These are phyloP conservation scores for Drosophila guanche DNA, from an alignment of 1,140 invertebrate genomes.

Conservation along the genomic window DNA sequence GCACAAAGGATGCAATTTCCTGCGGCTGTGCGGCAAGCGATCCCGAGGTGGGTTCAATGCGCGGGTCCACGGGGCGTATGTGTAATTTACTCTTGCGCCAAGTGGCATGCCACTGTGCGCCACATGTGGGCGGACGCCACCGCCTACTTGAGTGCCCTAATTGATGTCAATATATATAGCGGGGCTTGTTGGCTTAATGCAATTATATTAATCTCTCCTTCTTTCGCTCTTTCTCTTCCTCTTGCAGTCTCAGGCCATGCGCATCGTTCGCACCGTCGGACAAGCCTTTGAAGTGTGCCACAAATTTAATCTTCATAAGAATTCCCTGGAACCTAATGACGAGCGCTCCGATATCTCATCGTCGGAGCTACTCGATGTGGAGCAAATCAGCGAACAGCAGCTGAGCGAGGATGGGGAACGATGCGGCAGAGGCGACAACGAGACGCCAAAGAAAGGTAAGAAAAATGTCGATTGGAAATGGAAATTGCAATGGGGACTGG, in stretches of 20 bases:
- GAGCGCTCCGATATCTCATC: conserved; percentile 86
- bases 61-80: conserved; percentile 49
- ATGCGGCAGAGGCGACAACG: conserved; percentile 66
- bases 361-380: conserved; percentile 84
- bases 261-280: conserved; percentile 98
- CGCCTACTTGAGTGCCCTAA: conserved; percentile 41
- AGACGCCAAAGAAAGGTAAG: conserved; percentile 86
- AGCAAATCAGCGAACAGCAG: conserved; percentile 84
- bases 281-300: conserved; percentile 99
- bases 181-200: conserved; percentile 4
- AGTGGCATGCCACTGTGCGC: no score
- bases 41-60: conserved; percentile 65
- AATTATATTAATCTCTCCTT: conserved; percentile 29
- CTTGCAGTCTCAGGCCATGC: conserved; percentile 97
- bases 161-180: conserved; percentile 28
- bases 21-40: conserved; percentile 60
- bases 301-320: conserved; percentile 89
- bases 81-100: conserved; percentile 44
- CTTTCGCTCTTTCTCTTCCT: conserved; percentile 38
- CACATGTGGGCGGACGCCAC: no score
- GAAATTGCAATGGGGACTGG: not conserved
- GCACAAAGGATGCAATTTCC: conserved; percentile 69
- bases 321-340: conserved; percentile 86
- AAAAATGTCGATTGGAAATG: not conserved
- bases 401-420: conserved; percentile 86